A percentile compares a stretch with the other conserved stretches of the same genome.
phyloP scores from a whole-genome alignment of 2,113 vertebrate species.

The Charadrius vociferus region DNA sequence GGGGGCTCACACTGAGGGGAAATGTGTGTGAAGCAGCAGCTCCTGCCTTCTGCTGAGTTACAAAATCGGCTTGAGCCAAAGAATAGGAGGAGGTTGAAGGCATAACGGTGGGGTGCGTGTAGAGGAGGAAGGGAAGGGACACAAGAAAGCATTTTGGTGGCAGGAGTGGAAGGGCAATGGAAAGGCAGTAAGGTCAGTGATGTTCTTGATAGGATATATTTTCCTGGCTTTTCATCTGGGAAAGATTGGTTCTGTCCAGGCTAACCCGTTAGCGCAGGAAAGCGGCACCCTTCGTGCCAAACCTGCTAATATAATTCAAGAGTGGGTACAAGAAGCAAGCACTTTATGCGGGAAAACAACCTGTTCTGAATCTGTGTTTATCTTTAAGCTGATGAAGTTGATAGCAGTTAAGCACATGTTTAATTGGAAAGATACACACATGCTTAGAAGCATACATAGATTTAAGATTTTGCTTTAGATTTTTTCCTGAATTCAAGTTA shows the following conservation, averaged over 20 bases:
- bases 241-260: not conserved
- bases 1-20: slow-evolving; percentile 23
- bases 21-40: slow-evolving; percentile 66
- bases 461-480: not conserved
- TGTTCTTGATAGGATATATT: not conserved
- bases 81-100: slow-evolving; percentile 10
- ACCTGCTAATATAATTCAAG: not conserved
- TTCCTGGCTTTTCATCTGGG: not conserved
- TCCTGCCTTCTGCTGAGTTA: slow-evolving; percentile 63
- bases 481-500: not conserved
- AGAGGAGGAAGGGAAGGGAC: not conserved
- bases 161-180: not conserved
- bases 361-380: not conserved
- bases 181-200: not conserved
- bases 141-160: not conserved
- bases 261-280: not conserved
- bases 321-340: not conserved
- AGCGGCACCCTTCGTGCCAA: not conserved
- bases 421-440: not conserved
- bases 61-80: slow-evolving; percentile 1
- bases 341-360: not conserved
- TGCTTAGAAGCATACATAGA: not conserved
- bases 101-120: not conserved
- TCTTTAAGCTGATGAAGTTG: not conserved
- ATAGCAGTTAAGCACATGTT: not conserved